Evolutionary conservation across 2,888 invertebrate species (phyloP).

Genomic region (Isotomurus palustris): DNA sequence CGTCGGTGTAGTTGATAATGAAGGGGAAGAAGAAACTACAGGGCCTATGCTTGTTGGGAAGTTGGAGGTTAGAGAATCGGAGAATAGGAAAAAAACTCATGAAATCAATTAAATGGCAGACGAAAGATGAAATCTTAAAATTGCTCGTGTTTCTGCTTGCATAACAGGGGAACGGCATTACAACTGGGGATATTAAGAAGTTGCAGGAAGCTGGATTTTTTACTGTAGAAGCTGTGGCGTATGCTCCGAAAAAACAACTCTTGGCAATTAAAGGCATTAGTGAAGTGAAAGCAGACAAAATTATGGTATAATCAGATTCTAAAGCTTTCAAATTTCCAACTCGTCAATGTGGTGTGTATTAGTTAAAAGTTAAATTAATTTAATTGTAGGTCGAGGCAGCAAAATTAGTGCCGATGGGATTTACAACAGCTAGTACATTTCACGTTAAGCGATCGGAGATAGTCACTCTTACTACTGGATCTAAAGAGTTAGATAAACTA

Average conservation of each 20-base stretch:
- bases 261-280: constrained; percentile 90
- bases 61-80: constrained; percentile 61
- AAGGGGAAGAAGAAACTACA: constrained; percentile 62
- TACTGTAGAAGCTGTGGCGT: constrained; percentile 93
- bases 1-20: constrained; percentile 49
- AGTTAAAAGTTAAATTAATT: neutral
- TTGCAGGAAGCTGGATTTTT: constrained; percentile 87
- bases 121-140: neutral
- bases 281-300: constrained; percentile 95
- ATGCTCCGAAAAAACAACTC: constrained; percentile 86
- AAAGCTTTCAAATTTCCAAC: neutral
- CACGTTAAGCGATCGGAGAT: constrained; percentile 93
- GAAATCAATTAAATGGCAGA: neutral
- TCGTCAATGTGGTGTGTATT: neutral
- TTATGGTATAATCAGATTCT: constrained; percentile 56
- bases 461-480: constrained; percentile 90
- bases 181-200: constrained; percentile 84
- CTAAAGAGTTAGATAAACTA: constrained; percentile 83
- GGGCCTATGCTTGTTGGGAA: constrained; percentile 68
- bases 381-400: constrained; percentile 67
- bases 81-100: neutral
- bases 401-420: constrained; percentile 95
- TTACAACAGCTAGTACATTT: constrained; percentile 94
- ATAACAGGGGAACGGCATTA: constrained; percentile 81
- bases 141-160: constrained; percentile 13